Percentiles rank a stretch among this genome's conserved stretches.
Evolutionary conservation across 37 sponge, comb jelly and placozoan genomes (phyloP).

Genomic region (Dysidea cf. avara): DNA sequence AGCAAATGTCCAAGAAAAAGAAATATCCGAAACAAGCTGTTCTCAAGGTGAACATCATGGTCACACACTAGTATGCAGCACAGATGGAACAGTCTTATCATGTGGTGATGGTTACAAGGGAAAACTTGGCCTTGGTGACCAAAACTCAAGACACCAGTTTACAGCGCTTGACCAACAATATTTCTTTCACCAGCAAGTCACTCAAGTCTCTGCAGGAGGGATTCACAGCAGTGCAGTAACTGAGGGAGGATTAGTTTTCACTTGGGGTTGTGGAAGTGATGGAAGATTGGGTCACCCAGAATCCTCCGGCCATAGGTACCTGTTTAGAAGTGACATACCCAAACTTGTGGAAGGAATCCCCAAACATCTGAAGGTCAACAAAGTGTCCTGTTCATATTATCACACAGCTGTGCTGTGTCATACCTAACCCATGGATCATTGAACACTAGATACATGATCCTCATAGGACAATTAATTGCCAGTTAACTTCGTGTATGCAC

Average conservation of each 20-base stretch:
- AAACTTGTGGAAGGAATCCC: slow-evolving; percentile 39
- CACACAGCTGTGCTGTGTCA: slow-evolving; percentile 43
- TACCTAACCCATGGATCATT: too few relatives aligned
- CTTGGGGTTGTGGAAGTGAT: slow-evolving; percentile 78
- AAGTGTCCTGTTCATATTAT: slow-evolving; percentile 51
- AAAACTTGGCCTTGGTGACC: slow-evolving; percentile 47
- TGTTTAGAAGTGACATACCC: slow-evolving; percentile 47
- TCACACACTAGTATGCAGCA: slow-evolving; percentile 69
- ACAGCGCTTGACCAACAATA: slow-evolving; percentile 27
- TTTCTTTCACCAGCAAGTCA: slow-evolving; percentile 32
- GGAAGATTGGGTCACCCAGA: slow-evolving; percentile 68
- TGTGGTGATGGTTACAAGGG: slow-evolving; percentile 87
- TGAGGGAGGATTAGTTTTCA: slow-evolving; percentile 42
- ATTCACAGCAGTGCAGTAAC: slow-evolving; percentile 65
- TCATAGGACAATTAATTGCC: too few relatives aligned
- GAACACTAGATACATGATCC: too few relatives aligned
- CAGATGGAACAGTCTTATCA: slow-evolving; percentile 58
- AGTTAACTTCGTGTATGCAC: too few relatives aligned
- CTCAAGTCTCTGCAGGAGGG: slow-evolving; percentile 43
- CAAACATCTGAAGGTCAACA: neutral
- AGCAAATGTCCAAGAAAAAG: neutral
- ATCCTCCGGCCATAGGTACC: slow-evolving; percentile 62
- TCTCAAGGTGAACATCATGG: slow-evolving; percentile 69
- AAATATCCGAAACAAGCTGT: slow-evolving; percentile 40
- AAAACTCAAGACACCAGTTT: slow-evolving; percentile 23